Base-by-base conservation (phyloP, 1,140 invertebrate genomes). In the Cydia pomonella region DNA sequence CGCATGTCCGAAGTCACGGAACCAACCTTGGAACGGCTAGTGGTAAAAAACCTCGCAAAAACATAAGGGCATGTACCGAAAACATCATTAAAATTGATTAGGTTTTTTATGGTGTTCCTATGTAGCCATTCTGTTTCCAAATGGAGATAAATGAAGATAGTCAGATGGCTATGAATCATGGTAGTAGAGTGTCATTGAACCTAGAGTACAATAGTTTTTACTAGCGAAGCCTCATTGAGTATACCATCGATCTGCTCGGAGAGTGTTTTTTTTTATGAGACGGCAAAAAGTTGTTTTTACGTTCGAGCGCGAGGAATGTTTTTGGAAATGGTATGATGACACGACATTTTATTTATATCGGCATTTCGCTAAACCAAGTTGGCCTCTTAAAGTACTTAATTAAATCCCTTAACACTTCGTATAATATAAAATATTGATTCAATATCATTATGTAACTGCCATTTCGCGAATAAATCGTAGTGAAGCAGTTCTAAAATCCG, bases 81-180 rank as follows among this genome's bases (percentile, higher is more conserved):
- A 81, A 80, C 82, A 79, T 75, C 75, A 83, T 79, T 80, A 80
- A 74, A 78, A 79, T 79, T 83, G 78, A 83, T 84, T 81, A 80
- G 66, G 21, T 86, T 82, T 84, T 82, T 75, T 80, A n/a, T 75
- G 23, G 25, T 62, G n/a, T 75, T 72, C 73, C 75, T 76, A 77
- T 78, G 80, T 76, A 75, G 74, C 62, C 27, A 63, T 50, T 53
- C 41, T 13, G 27, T 71, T 66, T 29, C 27, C 63, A 44, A 75
- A 74, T 53, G 78, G 77, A 81, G 84, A 84, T 81, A 85, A 84
- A 84, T 80, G 74, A 78, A 82, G 78, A 77, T 82, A 74, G 75
- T 75, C 66, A 69, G 64, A 69, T 69, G 47, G 75, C 79, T 69
- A 76, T 88, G 86, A 88, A 83, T 88, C 84, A 85, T 64, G 75